Conservation (phyloP, 2,113 vertebrate species). For the Salvelinus fontinalis region DNA sequence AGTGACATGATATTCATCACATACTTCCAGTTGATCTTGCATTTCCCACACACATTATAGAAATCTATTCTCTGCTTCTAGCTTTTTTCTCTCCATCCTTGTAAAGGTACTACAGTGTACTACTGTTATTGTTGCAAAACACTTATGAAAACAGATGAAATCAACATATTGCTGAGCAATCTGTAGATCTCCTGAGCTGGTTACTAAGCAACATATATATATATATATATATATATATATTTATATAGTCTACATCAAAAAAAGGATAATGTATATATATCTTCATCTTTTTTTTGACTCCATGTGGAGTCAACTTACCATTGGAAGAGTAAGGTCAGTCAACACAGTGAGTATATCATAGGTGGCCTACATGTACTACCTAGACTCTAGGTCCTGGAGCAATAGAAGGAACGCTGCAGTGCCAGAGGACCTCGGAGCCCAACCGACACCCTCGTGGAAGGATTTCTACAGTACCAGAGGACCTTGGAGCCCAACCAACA, state of each 20-base stretch:
- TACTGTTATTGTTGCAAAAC: neutral
- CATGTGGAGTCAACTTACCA: neutral
- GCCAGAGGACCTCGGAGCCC: neutral
- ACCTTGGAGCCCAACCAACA: neutral
- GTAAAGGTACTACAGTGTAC: no score
- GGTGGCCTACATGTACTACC: neutral
- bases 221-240: no score
- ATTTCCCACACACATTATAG: neutral
- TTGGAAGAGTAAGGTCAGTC: slow-evolving; percentile 4
- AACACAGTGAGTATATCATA: neutral
- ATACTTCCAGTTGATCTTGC: neutral
- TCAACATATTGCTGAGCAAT: neutral
- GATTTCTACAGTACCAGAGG: neutral
- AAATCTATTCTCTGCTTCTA: neutral
- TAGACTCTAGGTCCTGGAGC: no score
- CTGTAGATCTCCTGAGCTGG: neutral
- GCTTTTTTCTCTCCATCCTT: no score
- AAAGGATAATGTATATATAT: no score
- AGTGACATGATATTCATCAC: neutral
- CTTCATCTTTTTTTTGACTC: neutral
- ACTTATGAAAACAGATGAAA: neutral
- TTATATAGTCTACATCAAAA: no score
- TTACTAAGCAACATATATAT: neutral
- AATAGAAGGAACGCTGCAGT: neutral
- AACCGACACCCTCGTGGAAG: no score